phyloP scores from a whole-genome alignment of 2,113 vertebrate genomes.

The Siniperca knerii region DNA sequence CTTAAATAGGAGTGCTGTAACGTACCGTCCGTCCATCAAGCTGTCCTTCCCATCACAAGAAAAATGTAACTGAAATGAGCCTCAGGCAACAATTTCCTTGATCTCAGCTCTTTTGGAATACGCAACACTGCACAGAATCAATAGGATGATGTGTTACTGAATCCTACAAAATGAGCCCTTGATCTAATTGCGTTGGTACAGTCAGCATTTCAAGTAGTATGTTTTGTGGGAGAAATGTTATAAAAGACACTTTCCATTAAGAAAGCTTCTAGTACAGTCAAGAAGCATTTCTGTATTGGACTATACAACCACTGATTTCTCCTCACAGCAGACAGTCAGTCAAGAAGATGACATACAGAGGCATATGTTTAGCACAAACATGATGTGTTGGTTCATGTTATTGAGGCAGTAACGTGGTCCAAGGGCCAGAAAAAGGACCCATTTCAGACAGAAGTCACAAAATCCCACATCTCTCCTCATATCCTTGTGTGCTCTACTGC shows the following conservation, averaged over 20 bases:
- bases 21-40: not conserved
- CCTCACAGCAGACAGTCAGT: not conserved
- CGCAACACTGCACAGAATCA: slow-evolving; percentile 29
- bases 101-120: slow-evolving; percentile 28
- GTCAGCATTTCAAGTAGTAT: slow-evolving; percentile 9
- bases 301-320: slow-evolving; percentile 5
- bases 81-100: slow-evolving; percentile 8
- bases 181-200: slow-evolving; percentile 4
- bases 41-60: not conserved
- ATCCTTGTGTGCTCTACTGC: too few relatives aligned
- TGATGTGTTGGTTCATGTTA: not conserved
- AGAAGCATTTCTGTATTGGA: not conserved
- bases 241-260: not conserved
- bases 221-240: not conserved
- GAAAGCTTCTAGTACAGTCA: not conserved
- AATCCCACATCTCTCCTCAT: not conserved
- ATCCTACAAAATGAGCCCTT: slow-evolving; percentile 5
- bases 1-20: slow-evolving; percentile 8
- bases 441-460: not conserved
- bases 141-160: slow-evolving; percentile 28
- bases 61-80: slow-evolving; percentile 3
- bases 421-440: not conserved
- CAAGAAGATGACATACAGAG: not conserved
- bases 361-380: not conserved
- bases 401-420: not conserved